A percentile compares a stretch with the other conserved stretches of the same genome.
Conservation (phyloP, 2,797 vertebrate species). For the Scleropages formosus region DNA sequence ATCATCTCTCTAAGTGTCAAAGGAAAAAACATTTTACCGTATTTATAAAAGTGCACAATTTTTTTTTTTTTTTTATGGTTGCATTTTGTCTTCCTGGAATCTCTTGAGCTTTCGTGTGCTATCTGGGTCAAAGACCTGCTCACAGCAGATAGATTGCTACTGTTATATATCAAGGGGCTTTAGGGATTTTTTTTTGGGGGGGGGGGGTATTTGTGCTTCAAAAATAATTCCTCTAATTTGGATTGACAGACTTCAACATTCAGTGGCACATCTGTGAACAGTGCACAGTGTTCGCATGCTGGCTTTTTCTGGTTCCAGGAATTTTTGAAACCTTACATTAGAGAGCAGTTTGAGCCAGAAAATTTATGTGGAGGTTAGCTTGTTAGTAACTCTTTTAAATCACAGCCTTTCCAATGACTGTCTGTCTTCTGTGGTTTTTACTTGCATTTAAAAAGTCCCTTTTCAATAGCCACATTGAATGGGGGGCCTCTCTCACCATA, state of each 20-base stretch:
- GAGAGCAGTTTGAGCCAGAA: constrained; percentile 18
- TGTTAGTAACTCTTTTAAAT: constrained; percentile 20
- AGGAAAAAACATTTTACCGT: too few species aligned
- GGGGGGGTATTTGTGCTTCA: neutral
- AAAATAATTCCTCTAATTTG: neutral
- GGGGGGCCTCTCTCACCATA: neutral
- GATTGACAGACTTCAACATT: neutral
- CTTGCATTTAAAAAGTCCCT: neutral
- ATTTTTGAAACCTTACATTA: constrained; percentile 26
- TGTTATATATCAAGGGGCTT: neutral
- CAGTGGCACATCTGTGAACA: constrained; percentile 8
- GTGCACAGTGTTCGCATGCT: neutral
- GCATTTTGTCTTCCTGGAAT: too few species aligned
- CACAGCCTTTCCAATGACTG: constrained; percentile 1
- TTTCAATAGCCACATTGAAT: neutral
- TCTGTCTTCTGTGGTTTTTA: neutral
- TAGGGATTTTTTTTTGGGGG: neutral
- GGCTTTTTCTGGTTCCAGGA: constrained; percentile 33
- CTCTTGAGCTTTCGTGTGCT: too few species aligned
- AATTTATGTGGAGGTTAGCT: constrained; percentile 23
- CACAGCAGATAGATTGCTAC: too few species aligned
- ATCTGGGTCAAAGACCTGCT: too few species aligned
- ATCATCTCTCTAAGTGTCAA: too few species aligned
- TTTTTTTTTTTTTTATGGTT: too few species aligned
- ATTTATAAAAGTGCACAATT: too few species aligned